Base-by-base conservation (phyloP, 2,888 invertebrate genomes). In the Sclerodermus sp. region DNA sequence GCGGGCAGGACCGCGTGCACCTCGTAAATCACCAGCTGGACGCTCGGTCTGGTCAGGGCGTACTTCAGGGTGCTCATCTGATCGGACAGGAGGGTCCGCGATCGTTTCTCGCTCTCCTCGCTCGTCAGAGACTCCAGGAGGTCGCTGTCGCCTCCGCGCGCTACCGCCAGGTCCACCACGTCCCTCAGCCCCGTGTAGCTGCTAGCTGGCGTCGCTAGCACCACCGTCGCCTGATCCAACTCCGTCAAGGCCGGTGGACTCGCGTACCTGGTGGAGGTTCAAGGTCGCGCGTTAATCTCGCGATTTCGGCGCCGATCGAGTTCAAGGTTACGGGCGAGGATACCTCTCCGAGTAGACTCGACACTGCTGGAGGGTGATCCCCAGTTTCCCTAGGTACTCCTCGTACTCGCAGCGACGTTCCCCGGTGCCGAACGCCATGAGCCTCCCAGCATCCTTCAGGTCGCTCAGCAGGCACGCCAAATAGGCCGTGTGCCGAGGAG, bases 11-110 rank as follows among this genome's bases (percentile, higher is more conserved):
- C 84, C 0, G 91, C 91, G 78, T 92, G 91, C 0, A 90, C 91
- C 73, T 91, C 90, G 66, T 92, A 92, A 30, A 92, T 76, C 12
- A 91, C 84, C 55, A 91, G 82, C 70, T 92, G 92, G 17, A 91
- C 88, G 80, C 91, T 91, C 0, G 92, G 91, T 45, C 88, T 85
- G 0, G 90, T 89, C 83, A 92, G 84, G 0, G 90, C 85, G 62
- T 87, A 83, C 59, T 85, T 84, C 10, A 92, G 79, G 0, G 90
- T 90, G 64, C 84, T 84, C 68, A 87, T 82, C 72, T 92, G 91
- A 68, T 91, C 90, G 60, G 87, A 86, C 15, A 91, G 77, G 41
- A 91, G 86, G n/a, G 53, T 47, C 6, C 53, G 62, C 1, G 72
- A 66, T 12, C 68, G 62, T 23, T 65, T 57, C 9, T 59, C 58